Percentiles rank a stretch among this genome's conserved stretches.
These are phyloP conservation scores for Argyrosomus regius DNA, from an alignment of 2,797 vertebrate genomes.

Conservation along the genomic window DNA sequence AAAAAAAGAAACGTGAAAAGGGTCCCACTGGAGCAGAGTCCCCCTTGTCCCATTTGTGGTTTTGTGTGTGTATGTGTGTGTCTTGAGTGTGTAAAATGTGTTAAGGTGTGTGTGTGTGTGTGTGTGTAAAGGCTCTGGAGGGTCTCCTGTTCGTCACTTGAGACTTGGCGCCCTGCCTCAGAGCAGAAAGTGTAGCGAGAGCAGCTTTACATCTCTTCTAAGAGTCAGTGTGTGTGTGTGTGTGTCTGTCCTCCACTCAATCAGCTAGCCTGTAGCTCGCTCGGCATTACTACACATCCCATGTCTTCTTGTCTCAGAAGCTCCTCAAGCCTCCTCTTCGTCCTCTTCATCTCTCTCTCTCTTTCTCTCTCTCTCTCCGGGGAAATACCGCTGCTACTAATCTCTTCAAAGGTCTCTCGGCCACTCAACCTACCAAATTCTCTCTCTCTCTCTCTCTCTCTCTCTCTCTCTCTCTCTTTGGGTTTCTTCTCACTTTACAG, in stretches of 20 bases:
- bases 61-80: conserved; percentile 25
- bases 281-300: conserved; percentile 46
- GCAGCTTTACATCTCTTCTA: conserved; percentile 25
- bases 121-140: conserved; percentile 20
- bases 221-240: conserved; percentile 25
- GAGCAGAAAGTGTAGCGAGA: conserved; percentile 36
- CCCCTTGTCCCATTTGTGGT: conserved; percentile 39
- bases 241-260: conserved; percentile 17
- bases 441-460: background rate
- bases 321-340: conserved; percentile 48
- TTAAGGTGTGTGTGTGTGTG: conserved; percentile 23
- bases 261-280: conserved; percentile 15
- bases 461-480: background rate
- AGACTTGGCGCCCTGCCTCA: conserved; percentile 35
- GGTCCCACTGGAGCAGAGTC: conserved; percentile 31
- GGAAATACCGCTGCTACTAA: conserved; percentile 66
- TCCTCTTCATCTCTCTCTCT: conserved; percentile 36
- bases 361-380: conserved; percentile 44
- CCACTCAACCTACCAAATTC: conserved; percentile 9
- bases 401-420: conserved; percentile 63
- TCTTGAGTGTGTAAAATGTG: conserved; percentile 31
- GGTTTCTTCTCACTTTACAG: background rate
- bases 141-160: conserved; percentile 37
- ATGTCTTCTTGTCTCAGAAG: conserved; percentile 53
- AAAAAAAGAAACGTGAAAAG: conserved; percentile 45